Conservation (phyloP, 2,888 invertebrate genomes). For the Chymomyza caudatula region DNA sequence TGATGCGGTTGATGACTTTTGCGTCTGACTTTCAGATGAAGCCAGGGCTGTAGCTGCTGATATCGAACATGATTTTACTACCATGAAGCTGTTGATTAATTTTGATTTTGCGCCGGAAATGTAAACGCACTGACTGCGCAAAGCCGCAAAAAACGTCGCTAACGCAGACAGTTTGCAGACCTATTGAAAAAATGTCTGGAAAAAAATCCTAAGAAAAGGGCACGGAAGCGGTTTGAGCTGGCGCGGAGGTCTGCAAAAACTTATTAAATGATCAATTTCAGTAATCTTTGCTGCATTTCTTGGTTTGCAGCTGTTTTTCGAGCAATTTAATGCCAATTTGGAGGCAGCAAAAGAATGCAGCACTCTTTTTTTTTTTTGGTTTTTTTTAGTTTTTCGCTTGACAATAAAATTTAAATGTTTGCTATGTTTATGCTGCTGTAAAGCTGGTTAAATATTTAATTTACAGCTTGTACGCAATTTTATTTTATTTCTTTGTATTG, state of each 20-base stretch:
- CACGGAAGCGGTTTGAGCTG: constrained; percentile 36
- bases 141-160: constrained; percentile 48
- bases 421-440: constrained; percentile 20
- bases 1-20: constrained; percentile 45
- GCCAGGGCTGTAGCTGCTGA: constrained; percentile 18
- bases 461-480: constrained; percentile 32
- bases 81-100: constrained; percentile 72
- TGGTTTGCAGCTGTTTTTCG: background rate
- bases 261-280: constrained; percentile 36
- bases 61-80: constrained; percentile 38
- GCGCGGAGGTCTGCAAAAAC: constrained; percentile 27
- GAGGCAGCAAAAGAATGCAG: background rate
- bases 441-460: constrained; percentile 50
- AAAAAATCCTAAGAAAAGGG: constrained; percentile 9
- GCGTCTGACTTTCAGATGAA: constrained; percentile 3
- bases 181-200: background rate
- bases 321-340: constrained; percentile 53
- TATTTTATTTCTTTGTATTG: constrained; percentile 1
- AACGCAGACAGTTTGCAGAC: constrained; percentile 24
- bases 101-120: constrained; percentile 64
- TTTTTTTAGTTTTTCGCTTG: constrained; percentile 1
- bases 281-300: background rate
- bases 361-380: background rate
- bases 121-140: constrained; percentile 33
- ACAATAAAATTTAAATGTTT: constrained; percentile 27